phyloP scores from a whole-genome alignment of 2,797 vertebrate genomes.

The Mormyrops attenuatus region DNA sequence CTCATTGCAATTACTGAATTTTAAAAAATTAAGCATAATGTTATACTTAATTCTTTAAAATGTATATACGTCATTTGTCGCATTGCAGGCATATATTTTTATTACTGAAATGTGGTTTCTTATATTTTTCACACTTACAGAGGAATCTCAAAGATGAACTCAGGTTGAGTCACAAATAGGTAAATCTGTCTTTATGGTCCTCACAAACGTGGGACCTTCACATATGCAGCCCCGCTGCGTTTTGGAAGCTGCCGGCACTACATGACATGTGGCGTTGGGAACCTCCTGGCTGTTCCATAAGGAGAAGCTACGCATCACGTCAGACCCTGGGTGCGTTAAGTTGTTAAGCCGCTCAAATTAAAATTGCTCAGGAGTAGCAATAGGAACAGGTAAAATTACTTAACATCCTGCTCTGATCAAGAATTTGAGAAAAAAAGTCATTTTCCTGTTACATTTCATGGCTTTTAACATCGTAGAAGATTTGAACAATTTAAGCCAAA shows the following conservation, averaged over 20 bases:
- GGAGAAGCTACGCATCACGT: conserved; percentile 9
- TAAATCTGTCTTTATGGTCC: not conserved
- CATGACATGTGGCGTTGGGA: not conserved
- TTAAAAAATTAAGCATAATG: not conserved
- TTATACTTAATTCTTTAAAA: not conserved
- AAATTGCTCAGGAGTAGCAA: conserved; percentile 7
- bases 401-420: not conserved
- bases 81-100: not conserved
- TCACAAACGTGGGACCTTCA: not conserved
- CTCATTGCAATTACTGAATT: not conserved
- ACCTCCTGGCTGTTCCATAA: not conserved
- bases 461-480: not conserved
- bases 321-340: conserved; percentile 14
- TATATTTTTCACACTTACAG: not conserved
- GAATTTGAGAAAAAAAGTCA: not conserved
- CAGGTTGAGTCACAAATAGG: not conserved
- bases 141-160: not conserved
- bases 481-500: not conserved
- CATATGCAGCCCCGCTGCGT: not conserved
- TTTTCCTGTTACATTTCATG: not conserved
- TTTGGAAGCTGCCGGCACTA: not conserved
- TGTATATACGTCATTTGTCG: not conserved
- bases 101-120: not conserved
- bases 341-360: conserved; percentile 9
- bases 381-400: conserved; percentile 6